phyloP scores from a whole-genome alignment of 2,888 invertebrate genomes.

The Tachina fera region DNA sequence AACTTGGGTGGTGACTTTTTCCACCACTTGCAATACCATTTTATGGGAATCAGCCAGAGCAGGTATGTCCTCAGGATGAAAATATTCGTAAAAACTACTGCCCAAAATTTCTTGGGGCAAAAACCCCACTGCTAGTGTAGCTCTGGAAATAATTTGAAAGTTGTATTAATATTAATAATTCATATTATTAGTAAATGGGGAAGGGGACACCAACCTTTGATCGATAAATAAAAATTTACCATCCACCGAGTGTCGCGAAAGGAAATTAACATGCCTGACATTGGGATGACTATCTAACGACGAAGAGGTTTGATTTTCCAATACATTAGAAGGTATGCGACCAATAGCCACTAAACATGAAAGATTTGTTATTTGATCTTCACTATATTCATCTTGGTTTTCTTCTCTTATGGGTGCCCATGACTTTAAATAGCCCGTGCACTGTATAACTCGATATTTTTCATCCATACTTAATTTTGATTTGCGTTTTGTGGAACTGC shows the following conservation, averaged over 20 bases:
- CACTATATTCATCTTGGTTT: conserved; percentile 86
- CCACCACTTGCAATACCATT: conserved; percentile 87
- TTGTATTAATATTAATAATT: neutral
- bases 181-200: no score
- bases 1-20: conserved; percentile 87
- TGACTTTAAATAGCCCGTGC: conserved; percentile 96
- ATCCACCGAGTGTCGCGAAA: conserved; percentile 93
- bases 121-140: conserved; percentile 94
- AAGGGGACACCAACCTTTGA: conserved; percentile 87
- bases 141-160: conserved; percentile 84
- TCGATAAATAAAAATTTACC: conserved; percentile 97
- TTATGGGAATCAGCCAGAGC: conserved; percentile 93
- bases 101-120: conserved; percentile 96
- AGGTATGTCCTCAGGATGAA: conserved; percentile 91
- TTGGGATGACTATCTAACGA: conserved; percentile 83
- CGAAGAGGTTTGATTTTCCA: conserved; percentile 84
- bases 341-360: conserved; percentile 96
- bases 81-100: conserved; percentile 96
- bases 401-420: conserved; percentile 93
- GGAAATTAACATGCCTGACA: conserved; percentile 88
- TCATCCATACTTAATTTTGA: conserved; percentile 87
- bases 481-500: conserved; percentile 87
- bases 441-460: conserved; percentile 95
- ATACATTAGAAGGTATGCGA: conserved; percentile 87
- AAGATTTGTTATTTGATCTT: conserved; percentile 86